Conservation (phyloP, 2,888 invertebrate genomes). For the Euphydryas editha region DNA sequence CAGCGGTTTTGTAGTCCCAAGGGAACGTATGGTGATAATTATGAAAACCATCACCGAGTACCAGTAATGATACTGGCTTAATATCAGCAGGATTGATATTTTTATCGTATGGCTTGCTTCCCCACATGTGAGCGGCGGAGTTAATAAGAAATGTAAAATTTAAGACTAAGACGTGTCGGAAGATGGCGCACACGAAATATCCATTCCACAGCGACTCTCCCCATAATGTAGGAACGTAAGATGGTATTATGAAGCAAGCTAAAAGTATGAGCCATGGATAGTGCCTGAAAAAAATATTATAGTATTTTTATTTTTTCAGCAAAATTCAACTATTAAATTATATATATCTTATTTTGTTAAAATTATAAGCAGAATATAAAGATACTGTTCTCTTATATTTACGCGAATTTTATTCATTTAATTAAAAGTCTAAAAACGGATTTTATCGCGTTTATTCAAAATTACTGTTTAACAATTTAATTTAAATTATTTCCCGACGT, state of each 20-base stretch:
- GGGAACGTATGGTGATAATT: constrained; percentile 94
- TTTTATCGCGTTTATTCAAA: too few species aligned
- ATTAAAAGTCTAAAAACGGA: too few species aligned
- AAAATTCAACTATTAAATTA: too few species aligned
- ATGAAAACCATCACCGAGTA: constrained; percentile 92
- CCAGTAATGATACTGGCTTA: constrained; percentile 85
- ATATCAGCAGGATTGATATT: constrained; percentile 89
- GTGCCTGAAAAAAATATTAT: constrained; percentile 82
- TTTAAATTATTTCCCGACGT: too few species aligned
- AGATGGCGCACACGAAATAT: constrained; percentile 87
- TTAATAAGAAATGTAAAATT: constrained; percentile 96
- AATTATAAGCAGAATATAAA: too few species aligned
- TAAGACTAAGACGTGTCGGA: constrained; percentile 90
- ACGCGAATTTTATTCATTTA: too few species aligned
- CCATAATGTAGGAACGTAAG: constrained; percentile 90
- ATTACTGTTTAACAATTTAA: too few species aligned
- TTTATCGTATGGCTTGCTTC: constrained; percentile 89
- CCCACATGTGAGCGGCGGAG: constrained; percentile 93
- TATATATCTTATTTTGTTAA: too few species aligned
- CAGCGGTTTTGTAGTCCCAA: constrained; percentile 93
- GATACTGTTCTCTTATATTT: too few species aligned
- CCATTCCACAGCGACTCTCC: constrained; percentile 84
- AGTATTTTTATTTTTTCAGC: background rate
- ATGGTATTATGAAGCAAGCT: constrained; percentile 90
- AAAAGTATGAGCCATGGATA: constrained; percentile 89